Percentiles rank a stretch among this genome's conserved stretches.
Evolutionary conservation across 2,888 invertebrate species (phyloP).

Genomic region (Lampropteryx suffumata): DNA sequence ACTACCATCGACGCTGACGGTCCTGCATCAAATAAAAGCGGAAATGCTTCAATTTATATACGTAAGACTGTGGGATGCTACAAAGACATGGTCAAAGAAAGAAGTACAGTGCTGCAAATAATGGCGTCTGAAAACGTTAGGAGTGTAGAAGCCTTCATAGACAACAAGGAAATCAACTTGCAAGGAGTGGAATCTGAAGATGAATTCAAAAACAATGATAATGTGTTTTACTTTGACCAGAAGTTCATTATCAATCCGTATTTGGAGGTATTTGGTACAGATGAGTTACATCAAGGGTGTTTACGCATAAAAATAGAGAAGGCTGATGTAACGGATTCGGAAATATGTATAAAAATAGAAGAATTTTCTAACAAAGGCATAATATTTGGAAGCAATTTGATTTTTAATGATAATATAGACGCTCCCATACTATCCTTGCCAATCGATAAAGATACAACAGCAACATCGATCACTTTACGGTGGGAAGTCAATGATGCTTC

Average conservation of each 20-base stretch:
- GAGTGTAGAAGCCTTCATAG: constrained; percentile 53
- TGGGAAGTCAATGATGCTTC: constrained; percentile 51
- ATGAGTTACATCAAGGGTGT: constrained; percentile 48
- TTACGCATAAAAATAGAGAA: constrained; percentile 60
- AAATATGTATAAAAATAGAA: constrained; percentile 60
- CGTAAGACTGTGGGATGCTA: constrained; percentile 60
- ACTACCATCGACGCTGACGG: constrained; percentile 54
- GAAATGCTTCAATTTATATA: constrained; percentile 54
- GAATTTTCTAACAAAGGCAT: constrained; percentile 45
- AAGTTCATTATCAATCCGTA: constrained; percentile 60
- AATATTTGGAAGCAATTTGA: constrained; percentile 44
- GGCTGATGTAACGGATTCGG: constrained; percentile 52
- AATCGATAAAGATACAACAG: constrained; percentile 39
- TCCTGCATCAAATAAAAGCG: constrained; percentile 47
- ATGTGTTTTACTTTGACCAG: constrained; percentile 55
- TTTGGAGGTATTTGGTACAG: constrained; percentile 39
- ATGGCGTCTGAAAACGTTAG: constrained; percentile 49
- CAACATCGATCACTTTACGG: constrained; percentile 47
- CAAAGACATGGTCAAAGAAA: constrained; percentile 52
- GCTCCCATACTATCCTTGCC: constrained; percentile 44
- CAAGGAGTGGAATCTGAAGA: constrained; percentile 45
- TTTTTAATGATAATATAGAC: constrained; percentile 34
- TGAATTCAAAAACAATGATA: constrained; percentile 50
- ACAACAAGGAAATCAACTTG: constrained; percentile 49
- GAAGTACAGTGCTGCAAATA: constrained; percentile 59